A percentile compares a stretch with the other conserved stretches of the same genome.
phyloP scores from a whole-genome alignment of 1,140 invertebrate species.

The Saxidomus purpurata region DNA sequence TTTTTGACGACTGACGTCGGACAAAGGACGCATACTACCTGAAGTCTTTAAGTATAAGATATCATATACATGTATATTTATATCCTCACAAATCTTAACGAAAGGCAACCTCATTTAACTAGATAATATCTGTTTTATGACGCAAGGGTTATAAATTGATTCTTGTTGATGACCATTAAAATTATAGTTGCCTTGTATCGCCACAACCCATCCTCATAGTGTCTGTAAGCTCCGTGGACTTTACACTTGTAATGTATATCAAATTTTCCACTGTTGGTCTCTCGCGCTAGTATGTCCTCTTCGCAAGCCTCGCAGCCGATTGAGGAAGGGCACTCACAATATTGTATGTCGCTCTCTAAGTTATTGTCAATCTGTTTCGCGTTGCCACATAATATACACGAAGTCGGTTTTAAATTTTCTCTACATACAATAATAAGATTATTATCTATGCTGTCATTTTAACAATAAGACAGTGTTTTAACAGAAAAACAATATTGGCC shows the following conservation, averaged over 20 bases:
- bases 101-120: no score
- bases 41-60: no score
- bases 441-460: background rate
- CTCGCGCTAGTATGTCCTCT: constrained; percentile 18
- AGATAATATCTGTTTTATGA: no score
- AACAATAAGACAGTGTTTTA: no score
- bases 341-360: background rate
- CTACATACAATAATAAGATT: background rate
- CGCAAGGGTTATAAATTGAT: no score
- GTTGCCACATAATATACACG: constrained; percentile 53
- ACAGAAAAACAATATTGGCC: no score
- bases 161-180: no score
- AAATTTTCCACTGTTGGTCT: background rate
- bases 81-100: no score
- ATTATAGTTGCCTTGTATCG: constrained; percentile 49
- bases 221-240: constrained; percentile 56
- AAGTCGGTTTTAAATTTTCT: constrained; percentile 10
- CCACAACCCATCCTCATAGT: constrained; percentile 59
- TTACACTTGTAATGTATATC: constrained; percentile 32
- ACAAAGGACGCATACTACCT: no score
- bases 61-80: no score
- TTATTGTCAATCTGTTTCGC: constrained; percentile 6
- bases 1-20: no score
- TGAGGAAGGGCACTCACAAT: constrained; percentile 33
- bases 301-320: constrained; percentile 31